phyloP scores from a whole-genome alignment of 2,888 invertebrate species.

The Meiosimyza platycephala region DNA sequence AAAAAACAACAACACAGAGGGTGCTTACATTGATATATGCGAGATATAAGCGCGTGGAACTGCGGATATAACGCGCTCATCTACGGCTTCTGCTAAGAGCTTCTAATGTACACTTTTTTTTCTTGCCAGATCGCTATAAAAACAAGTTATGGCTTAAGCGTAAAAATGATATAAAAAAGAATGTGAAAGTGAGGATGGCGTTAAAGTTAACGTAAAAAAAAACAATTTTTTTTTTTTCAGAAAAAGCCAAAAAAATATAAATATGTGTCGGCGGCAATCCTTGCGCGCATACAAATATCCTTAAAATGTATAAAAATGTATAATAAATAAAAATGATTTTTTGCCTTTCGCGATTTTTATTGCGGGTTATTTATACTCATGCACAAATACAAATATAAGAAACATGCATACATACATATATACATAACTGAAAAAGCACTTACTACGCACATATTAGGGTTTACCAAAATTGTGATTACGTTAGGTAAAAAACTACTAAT shows the following conservation, averaged over 20 bases:
- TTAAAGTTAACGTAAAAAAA: neutral
- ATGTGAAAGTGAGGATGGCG: neutral
- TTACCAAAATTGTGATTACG: no score
- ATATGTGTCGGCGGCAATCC: conserved; percentile 9
- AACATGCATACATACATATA: no score
- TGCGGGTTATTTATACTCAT: no score
- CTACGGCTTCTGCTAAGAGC: neutral
- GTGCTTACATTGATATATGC: neutral
- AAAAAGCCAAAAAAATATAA: neutral
- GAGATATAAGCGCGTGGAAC: conserved; percentile 10
- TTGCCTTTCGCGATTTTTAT: conserved; percentile 26
- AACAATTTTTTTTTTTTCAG: no score
- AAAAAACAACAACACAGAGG: neutral
- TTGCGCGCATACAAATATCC: conserved; percentile 27
- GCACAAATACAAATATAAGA: no score
- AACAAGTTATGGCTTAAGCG: conserved; percentile 20
- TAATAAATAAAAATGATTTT: conserved; percentile 31
- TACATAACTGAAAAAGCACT: no score
- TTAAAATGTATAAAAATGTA: conserved; percentile 20
- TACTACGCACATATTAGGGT: no score
- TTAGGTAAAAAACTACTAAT: no score
- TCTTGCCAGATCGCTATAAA: conserved; percentile 8
- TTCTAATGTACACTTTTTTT: neutral
- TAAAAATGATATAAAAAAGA: conserved; percentile 25
- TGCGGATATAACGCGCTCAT: neutral